Base-by-base conservation (phyloP, 2,797 vertebrate genomes). In the Acrossocheilus wenchowensis region DNA sequence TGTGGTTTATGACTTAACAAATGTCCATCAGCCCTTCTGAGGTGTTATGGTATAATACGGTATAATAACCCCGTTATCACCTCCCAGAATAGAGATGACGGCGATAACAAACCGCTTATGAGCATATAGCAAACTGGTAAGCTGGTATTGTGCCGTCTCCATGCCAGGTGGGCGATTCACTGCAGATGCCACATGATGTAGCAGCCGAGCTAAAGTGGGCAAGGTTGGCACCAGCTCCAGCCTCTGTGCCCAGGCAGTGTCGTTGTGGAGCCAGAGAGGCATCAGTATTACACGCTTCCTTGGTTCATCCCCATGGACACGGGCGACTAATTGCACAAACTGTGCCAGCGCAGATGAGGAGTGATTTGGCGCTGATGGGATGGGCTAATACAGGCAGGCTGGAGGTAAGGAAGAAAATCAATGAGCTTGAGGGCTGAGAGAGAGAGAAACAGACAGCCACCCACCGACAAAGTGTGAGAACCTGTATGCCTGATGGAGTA, bases 311-410 rank as follows among this genome's bases (percentile, higher is more conserved):
- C 89, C 69, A 77, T 72, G 82, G 87, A 90, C 72, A 80, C 80
- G 79, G 87, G 78, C 78, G 50, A 83, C 93, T 95, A 94, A 95
- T 95, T 95, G 95, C 94, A 90, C 89, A 90, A 93, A 92, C 86
- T 85, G 92, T 93, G 89, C 82, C 93, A 92, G 93, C 92, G 90
- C 94, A 92, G 93, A 95, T 95, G 95, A 95, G 91, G 91, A 93
- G 94, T 94, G 93, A 94, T 93, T 89, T 88, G 87, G 86, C 69
- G 48, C 78, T 82, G 92, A 94, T 92, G 92, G 92, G 91, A 89
- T 62, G 88, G 87, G 90, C 89, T 93, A 91, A 95, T 92, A 92
- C 92, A 92, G 90, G 81, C 85, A 66, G 82, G 48, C 64, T 87
- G 78, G 82, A 84, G 78, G 84, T 83, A 43, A 81, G 78, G 64